Percentiles rank a stretch among this genome's conserved stretches.
These are phyloP conservation scores for Lethenteron reissneri DNA, from an alignment of 2,113 vertebrate genomes.

Conservation along the genomic window DNA sequence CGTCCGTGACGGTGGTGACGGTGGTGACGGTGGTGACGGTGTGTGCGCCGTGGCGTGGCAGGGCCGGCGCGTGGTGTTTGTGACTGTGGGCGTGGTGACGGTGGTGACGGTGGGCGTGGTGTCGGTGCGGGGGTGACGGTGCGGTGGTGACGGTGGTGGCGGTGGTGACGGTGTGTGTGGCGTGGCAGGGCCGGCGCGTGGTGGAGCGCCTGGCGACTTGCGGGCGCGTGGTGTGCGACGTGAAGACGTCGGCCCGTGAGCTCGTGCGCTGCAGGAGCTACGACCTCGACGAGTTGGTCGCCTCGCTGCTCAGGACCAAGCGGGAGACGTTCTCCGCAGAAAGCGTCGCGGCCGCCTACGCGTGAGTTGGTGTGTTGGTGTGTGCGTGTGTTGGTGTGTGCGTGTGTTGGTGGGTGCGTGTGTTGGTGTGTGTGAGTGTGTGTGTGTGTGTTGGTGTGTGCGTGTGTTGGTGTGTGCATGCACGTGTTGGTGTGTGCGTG, in stretches of 20 bases:
- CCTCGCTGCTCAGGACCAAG: constrained; percentile 57
- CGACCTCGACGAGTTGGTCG: constrained; percentile 56
- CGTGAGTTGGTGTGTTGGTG: constrained; percentile 21
- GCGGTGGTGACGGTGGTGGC: neutral
- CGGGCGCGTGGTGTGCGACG: constrained; percentile 76
- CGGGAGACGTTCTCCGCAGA: constrained; percentile 37
- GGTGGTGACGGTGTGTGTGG: neutral
- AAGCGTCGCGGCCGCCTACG: constrained; percentile 51
- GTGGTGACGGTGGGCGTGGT: too few species aligned
- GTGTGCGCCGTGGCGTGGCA: constrained; percentile 13
- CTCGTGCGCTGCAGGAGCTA: constrained; percentile 92
- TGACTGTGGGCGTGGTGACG: too few species aligned
- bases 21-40: neutral
- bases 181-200: constrained; percentile 53
- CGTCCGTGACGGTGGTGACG: too few species aligned
- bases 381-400: neutral
- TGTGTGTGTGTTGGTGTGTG: too few species aligned
- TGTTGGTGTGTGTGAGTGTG: too few species aligned
- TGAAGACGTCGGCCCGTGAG: constrained; percentile 84
- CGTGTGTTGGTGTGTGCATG: neutral
- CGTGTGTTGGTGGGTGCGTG: too few species aligned
- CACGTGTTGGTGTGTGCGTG: neutral
- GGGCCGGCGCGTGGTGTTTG: constrained; percentile 55
- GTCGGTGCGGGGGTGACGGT: neutral
- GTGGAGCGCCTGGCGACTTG: constrained; percentile 78